Conservation (phyloP, 2,797 vertebrate genomes). For the Poecilia picta region DNA sequence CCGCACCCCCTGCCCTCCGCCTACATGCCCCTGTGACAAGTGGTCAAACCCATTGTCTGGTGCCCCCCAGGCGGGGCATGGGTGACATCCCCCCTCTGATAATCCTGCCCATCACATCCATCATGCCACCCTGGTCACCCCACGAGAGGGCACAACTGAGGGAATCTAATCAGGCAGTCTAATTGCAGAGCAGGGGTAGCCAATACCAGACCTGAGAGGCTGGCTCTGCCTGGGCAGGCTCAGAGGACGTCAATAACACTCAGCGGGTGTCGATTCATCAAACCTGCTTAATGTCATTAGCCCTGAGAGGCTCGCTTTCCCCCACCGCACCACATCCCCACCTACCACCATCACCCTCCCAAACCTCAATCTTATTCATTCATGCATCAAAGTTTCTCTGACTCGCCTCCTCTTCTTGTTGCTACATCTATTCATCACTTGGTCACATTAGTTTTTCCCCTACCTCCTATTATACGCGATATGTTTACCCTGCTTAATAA, state of each 20-base stretch:
- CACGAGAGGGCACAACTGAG: conserved; percentile 75
- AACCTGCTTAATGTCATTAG: conserved; percentile 86
- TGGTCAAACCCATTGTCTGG: conserved; percentile 77
- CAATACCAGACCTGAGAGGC: conserved; percentile 71
- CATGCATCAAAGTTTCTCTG: conserved; percentile 67
- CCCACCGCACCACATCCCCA: conserved; percentile 28
- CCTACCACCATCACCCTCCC: conserved; percentile 31
- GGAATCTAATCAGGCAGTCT: conserved; percentile 84
- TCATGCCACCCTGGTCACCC: conserved; percentile 77
- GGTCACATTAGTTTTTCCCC: conserved; percentile 65
- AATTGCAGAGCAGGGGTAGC: conserved; percentile 77
- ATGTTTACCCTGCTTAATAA: conserved; percentile 63
- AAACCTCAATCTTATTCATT: conserved; percentile 66
- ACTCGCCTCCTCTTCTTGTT: conserved; percentile 62
- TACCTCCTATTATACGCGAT: conserved; percentile 63
- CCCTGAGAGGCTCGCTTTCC: conserved; percentile 79
- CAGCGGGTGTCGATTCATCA: conserved; percentile 84
- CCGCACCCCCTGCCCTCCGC: conserved; percentile 59
- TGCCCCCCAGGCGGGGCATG: conserved; percentile 62
- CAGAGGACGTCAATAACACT: conserved; percentile 81
- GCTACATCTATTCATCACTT: conserved; percentile 74
- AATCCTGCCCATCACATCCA: conserved; percentile 80
- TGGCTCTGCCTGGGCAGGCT: conserved; percentile 64
- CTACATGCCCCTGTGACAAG: conserved; percentile 60
- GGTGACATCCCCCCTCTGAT: conserved; percentile 73